These are phyloP conservation scores for Falco rusticolus DNA, from an alignment of 2,797 vertebrate species.

Conservation along the genomic window DNA sequence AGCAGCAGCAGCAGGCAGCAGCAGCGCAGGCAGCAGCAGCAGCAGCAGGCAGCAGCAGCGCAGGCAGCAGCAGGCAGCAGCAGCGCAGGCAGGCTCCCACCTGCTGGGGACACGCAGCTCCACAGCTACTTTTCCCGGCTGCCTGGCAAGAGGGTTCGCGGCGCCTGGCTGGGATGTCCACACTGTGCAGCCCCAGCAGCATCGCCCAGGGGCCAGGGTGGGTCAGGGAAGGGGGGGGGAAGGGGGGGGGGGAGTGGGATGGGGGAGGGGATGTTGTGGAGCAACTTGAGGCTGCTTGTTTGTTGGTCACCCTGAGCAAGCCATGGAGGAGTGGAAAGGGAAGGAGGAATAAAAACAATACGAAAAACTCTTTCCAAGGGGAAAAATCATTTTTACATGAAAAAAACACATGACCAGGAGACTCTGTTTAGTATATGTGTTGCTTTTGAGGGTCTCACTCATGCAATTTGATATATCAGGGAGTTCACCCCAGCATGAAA, in stretches of 20 bases:
- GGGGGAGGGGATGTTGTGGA: background rate
- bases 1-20: background rate
- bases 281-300: background rate
- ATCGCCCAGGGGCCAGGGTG: rapidly evolving
- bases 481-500: background rate
- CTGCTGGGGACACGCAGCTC: constrained; percentile 26
- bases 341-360: background rate
- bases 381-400: background rate
- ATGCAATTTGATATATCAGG: background rate
- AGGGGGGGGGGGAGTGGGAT: too few species aligned
- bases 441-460: background rate
- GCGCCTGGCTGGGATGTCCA: background rate
- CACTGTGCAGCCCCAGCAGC: background rate
- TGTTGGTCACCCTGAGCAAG: background rate
- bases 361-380: background rate
- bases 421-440: background rate
- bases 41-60: background rate
- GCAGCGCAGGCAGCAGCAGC: too few species aligned
- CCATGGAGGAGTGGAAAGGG: background rate
- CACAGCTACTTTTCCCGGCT: background rate
- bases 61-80: background rate
- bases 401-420: background rate
- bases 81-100: constrained; percentile 5
- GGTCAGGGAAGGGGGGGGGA: rapidly evolving
- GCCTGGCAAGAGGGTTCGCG: background rate